Evolutionary conservation across 2,797 vertebrate genomes (phyloP).

Genomic region (Malurus splendens): DNA sequence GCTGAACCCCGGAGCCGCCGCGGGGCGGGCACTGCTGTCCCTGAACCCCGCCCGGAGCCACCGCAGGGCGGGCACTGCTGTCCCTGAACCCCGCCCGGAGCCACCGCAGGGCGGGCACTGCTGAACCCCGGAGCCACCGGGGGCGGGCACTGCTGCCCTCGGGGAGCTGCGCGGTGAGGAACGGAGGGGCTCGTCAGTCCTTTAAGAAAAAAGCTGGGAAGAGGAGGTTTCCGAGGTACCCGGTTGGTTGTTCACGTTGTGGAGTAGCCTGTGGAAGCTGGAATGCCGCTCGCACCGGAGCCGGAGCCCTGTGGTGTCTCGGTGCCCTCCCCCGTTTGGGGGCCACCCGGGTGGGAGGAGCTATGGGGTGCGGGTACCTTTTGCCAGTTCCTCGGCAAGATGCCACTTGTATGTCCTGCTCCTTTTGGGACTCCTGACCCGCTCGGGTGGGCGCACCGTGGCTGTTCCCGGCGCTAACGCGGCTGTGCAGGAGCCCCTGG

Average conservation of each 20-base stretch:
- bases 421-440: accelerated
- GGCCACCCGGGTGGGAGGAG: too few species aligned
- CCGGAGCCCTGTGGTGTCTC: too few species aligned
- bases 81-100: not conserved
- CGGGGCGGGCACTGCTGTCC: too few species aligned
- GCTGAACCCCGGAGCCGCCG: too few species aligned
- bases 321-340: accelerated
- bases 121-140: not conserved
- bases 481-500: not conserved
- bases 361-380: accelerated
- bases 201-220: not conserved
- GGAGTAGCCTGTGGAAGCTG: not conserved
- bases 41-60: too few species aligned
- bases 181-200: accelerated
- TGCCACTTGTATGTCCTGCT: accelerated
- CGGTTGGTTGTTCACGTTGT: not conserved
- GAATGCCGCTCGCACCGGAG: accelerated
- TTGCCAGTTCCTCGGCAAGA: accelerated
- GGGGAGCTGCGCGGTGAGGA: accelerated
- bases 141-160: not conserved
- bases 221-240: not conserved
- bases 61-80: too few species aligned
- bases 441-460: accelerated
- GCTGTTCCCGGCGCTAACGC: accelerated
- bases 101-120: not conserved